Evolutionary conservation across 2,113 vertebrate genomes (phyloP).

Genomic region (Entomyzon cyanotis): DNA sequence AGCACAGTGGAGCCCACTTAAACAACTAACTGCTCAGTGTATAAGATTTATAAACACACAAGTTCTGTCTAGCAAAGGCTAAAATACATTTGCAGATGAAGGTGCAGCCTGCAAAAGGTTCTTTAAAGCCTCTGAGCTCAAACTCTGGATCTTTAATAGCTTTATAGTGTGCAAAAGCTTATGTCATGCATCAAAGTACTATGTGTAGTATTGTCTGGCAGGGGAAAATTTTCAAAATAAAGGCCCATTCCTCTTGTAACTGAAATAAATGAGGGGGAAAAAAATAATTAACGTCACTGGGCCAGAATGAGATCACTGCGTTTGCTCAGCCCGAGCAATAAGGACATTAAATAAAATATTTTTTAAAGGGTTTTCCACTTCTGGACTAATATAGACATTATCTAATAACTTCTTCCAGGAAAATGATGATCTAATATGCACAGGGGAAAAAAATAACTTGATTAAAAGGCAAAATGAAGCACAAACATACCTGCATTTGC

Average conservation of each 20-base stretch:
- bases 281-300: background rate
- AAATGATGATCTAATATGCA: conserved; percentile 40
- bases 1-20: conserved; percentile 57
- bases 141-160: background rate
- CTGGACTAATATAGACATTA: conserved; percentile 49
- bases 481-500: background rate
- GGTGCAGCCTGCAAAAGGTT: background rate
- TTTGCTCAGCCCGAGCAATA: conserved; percentile 24
- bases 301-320: conserved; percentile 1
- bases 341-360: conserved; percentile 29
- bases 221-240: background rate
- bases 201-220: background rate
- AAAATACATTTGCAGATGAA: background rate
- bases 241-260: conserved; percentile 8
- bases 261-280: conserved; percentile 6
- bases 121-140: background rate
- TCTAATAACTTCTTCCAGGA: conserved; percentile 62
- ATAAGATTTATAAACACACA: conserved; percentile 50
- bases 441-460: background rate
- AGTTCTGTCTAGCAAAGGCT: background rate
- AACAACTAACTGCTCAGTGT: conserved; percentile 46
- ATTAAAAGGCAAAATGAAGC: background rate
- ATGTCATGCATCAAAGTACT: background rate
- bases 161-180: background rate
- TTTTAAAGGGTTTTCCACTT: conserved; percentile 56